Evolutionary conservation across 2,113 vertebrate species (phyloP).

Genomic region (Notarius quadriscutis): DNA sequence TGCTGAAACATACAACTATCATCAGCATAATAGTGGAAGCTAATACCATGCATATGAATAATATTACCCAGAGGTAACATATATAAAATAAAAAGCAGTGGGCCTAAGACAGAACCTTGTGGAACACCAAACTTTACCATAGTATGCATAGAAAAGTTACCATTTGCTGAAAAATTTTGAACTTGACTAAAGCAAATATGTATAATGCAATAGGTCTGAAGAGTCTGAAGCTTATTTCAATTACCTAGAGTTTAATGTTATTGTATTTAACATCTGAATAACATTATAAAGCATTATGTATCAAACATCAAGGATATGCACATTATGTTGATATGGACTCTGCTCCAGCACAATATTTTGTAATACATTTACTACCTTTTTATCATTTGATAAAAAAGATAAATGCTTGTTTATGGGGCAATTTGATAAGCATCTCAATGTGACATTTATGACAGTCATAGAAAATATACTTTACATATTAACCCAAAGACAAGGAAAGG

Average conservation of each 20-base stretch:
- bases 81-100: no score
- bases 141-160: no score
- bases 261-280: not conserved
- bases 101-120: no score
- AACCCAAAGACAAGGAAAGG: constrained; percentile 5
- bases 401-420: not conserved
- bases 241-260: not conserved
- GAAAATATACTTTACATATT: constrained; percentile 37
- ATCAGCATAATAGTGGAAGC: no score
- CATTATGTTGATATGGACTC: not conserved
- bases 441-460: constrained; percentile 21
- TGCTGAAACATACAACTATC: no score
- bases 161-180: not conserved
- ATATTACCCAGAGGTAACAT: no score
- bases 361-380: constrained; percentile 15
- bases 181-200: not conserved
- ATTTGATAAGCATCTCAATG: not conserved
- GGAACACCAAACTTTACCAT: no score
- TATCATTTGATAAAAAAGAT: constrained; percentile 5
- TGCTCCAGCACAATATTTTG: not conserved
- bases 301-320: not conserved
- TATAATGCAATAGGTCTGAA: not conserved
- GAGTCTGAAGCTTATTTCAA: not conserved
- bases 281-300: not conserved
- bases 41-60: no score